Evolutionary conservation across 2,888 invertebrate genomes (phyloP), one percentile per base, ranked within the genome.

Genomic region (Dasypogon diadema): DNA sequence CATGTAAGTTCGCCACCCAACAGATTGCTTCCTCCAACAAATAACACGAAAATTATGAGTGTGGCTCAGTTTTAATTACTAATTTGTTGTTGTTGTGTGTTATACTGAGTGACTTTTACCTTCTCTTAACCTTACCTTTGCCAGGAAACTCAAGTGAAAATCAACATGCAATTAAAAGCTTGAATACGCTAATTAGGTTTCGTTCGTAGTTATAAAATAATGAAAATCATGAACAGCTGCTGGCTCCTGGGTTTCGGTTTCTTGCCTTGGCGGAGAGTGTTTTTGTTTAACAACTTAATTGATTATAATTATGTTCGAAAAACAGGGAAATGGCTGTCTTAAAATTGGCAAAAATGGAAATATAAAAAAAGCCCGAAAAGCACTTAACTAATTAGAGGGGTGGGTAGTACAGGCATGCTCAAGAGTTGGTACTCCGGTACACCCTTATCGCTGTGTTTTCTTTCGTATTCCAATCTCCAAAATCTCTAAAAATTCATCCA

Each of bases 101-200:
- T 12, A 56, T 46, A 21, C 46, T 18, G 70, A 70, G 54, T 16
- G 54, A 34, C 54, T 54, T 30, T 54, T 70, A 70, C 54, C 54
- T 70, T 16, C 34, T 26, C 21, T 54, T 51, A 21, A 51, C 54
- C 54, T 54, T 70, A 70, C 46, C 70, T 54, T 21, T n/a, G 70
- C 30, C 51, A 54, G 56, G 55, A 18, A 42, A 34, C 73, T 56
- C 42, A 56, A 26, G 22, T 24, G 55, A 24, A 46, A 55, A 74
- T 74, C 58, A 74, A 46, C 74, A 74, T 74, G 60, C 58, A 74
- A 58, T 73, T 73, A 73, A 34, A 56, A 56, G 56, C 22, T 34
- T 56, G 73, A 73, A 46, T 73, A 56, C 56, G 56, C 56, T 73
- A 73, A 60, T 74, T 74, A 58, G 16, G 46, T 46, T 16, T 42